phyloP scores from a whole-genome alignment of 2,113 vertebrate species.

The Salvelinus alpinus region DNA sequence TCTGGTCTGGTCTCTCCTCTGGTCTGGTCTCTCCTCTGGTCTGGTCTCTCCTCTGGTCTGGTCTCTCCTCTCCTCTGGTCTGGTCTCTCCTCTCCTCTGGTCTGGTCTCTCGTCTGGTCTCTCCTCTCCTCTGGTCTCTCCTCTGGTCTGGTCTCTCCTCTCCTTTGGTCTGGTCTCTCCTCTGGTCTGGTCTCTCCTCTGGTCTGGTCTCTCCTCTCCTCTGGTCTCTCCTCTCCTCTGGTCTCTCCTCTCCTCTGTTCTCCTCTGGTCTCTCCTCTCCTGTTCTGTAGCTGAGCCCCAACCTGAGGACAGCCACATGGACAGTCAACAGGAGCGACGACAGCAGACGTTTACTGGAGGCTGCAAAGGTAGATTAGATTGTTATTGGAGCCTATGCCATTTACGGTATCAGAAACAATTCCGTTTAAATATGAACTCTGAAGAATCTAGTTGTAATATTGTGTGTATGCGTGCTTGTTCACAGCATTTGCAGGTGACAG shows the following conservation, averaged over 20 bases:
- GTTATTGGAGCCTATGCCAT: background rate
- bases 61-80: too few relatives aligned
- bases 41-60: too few relatives aligned
- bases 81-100: background rate
- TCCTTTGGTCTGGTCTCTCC: background rate
- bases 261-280: background rate
- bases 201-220: background rate
- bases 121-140: too few relatives aligned
- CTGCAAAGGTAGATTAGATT: slow-evolving; percentile 72
- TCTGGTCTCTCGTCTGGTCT: background rate
- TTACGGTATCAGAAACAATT: background rate
- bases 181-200: background rate
- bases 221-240: background rate
- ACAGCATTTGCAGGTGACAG: slow-evolving; percentile 77
- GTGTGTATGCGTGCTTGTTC: background rate
- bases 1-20: too few relatives aligned
- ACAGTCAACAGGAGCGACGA: slow-evolving; percentile 58
- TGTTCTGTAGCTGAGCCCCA: slow-evolving; percentile 53
- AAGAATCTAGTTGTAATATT: background rate
- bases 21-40: background rate
- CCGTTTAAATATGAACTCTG: background rate
- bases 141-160: background rate
- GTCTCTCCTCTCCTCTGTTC: too few relatives aligned
- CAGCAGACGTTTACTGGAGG: slow-evolving; percentile 74
- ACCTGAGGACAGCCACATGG: slow-evolving; percentile 70